Base-by-base conservation (phyloP, 2,113 vertebrate genomes). In the Trichomycterus rosablanca region DNA sequence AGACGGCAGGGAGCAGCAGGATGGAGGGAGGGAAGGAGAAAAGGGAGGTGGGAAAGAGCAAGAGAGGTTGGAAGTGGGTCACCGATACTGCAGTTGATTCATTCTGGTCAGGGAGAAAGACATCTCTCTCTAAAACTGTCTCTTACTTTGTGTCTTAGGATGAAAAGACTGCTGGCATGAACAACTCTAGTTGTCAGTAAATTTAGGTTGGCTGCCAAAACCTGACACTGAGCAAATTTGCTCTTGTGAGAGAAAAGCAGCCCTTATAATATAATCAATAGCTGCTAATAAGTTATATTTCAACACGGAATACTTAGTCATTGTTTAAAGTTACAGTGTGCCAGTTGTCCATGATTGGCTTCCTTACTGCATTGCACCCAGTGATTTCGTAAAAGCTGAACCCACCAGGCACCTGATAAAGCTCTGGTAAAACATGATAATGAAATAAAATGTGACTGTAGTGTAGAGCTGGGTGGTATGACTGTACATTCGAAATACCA, bases 31-130 rank as follows among this genome's bases (percentile, higher is more conserved):
- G 14, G 16, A 60, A 26, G n/a, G n/a, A 16, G 42, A 3, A 19
- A 37, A 34, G 24, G 52, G 42, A 26, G 48, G 30, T 16, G 30
- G 10, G 40, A 62, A 23, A 58, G 65, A 51, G 60, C 49, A 60
- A 63, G 54, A 73, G 80, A 73, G 85, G 85, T 87, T 86, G 84
- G 79, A 87, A 86, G 76, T 88, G 85, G 86, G 85, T 88, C 85
- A 87, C 77, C 80, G 82, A 77, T 79, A 81, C 76, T 78, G 78
- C 82, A 85, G 81, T 83, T 75, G 76, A 75, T 73, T 78, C 80
- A 68, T 76, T 80, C 73, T 78, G 81, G 83, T 79, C 83, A 71
- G 77, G 81, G 79, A 77, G 78, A 82, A 77, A 79, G 77, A 80
- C 12, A 51, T 9, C 35, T 54, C 51, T n/a, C 28, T 45, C 42